These are phyloP conservation scores for Heloderma charlesbogerti DNA, from an alignment of 2,113 vertebrate genomes.

Conservation along the genomic window DNA sequence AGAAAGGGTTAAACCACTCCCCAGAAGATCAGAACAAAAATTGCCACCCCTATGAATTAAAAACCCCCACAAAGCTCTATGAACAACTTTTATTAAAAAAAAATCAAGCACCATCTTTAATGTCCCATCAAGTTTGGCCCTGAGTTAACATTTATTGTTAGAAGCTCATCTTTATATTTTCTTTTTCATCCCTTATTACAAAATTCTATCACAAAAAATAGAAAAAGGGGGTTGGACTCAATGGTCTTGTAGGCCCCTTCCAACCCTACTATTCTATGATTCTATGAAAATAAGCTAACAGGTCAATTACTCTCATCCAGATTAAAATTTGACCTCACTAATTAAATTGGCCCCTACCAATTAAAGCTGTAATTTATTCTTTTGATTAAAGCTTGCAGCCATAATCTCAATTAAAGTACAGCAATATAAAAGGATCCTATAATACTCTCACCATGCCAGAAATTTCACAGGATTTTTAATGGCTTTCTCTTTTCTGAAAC, in stretches of 20 bases:
- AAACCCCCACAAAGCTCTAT: not conserved
- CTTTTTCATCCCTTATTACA: not conserved
- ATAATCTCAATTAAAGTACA: slow-evolving; percentile 9
- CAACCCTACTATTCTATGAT: too few relatives aligned
- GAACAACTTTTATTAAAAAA: not conserved
- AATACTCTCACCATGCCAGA: not conserved
- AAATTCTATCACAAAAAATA: not conserved
- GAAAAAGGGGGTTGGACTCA: too few relatives aligned
- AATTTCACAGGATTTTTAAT: not conserved
- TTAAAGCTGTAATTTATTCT: not conserved
- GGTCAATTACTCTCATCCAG: not conserved
- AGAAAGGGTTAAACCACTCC: not conserved
- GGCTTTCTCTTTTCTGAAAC: not conserved
- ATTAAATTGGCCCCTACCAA: not conserved
- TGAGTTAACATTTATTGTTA: not conserved
- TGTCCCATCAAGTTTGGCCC: not conserved
- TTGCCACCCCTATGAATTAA: not conserved
- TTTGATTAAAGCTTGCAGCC: not conserved
- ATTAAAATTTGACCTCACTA: not conserved
- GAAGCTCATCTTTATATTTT: not conserved
- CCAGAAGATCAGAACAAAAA: not conserved
- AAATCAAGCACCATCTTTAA: not conserved
- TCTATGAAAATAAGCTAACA: too few relatives aligned
- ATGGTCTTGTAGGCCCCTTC: too few relatives aligned
- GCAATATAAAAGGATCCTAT: not conserved